phyloP scores from a whole-genome alignment of 2,888 invertebrate genomes.

The Sesamia inferens region DNA sequence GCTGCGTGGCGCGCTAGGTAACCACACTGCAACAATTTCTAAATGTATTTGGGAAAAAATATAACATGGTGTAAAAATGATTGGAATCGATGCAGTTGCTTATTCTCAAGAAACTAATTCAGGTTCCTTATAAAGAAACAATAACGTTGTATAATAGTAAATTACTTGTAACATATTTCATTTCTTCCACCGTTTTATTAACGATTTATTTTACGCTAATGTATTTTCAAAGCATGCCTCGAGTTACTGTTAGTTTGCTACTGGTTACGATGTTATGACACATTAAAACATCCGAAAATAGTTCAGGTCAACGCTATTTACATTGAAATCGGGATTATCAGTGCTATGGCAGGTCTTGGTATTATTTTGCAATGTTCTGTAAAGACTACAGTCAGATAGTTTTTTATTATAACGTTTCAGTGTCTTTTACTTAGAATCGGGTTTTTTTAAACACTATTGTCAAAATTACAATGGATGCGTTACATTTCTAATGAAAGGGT shows the following conservation, averaged over 20 bases:
- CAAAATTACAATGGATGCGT: background rate
- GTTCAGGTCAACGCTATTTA: slow-evolving; percentile 9
- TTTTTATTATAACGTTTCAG: background rate
- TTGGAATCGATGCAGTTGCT: too few species aligned
- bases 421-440: background rate
- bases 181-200: slow-evolving; percentile 9
- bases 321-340: slow-evolving; percentile 7
- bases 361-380: background rate
- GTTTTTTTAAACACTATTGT: background rate
- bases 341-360: background rate
- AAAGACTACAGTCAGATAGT: background rate
- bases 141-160: background rate
- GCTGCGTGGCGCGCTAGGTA: too few species aligned
- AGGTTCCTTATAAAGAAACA: too few species aligned
- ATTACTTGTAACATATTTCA: background rate
- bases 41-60: too few species aligned
- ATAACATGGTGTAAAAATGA: too few species aligned
- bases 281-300: slow-evolving; percentile 31
- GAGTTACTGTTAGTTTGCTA: slow-evolving; percentile 6
- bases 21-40: too few species aligned
- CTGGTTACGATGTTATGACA: slow-evolving; percentile 8
- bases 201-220: background rate
- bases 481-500: background rate
- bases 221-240: slow-evolving; percentile 29
- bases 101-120: too few species aligned